Evolutionary conservation across 2,888 invertebrate genomes (phyloP), one percentile per base, ranked within the genome.

Genomic region (Tipula unca): DNA sequence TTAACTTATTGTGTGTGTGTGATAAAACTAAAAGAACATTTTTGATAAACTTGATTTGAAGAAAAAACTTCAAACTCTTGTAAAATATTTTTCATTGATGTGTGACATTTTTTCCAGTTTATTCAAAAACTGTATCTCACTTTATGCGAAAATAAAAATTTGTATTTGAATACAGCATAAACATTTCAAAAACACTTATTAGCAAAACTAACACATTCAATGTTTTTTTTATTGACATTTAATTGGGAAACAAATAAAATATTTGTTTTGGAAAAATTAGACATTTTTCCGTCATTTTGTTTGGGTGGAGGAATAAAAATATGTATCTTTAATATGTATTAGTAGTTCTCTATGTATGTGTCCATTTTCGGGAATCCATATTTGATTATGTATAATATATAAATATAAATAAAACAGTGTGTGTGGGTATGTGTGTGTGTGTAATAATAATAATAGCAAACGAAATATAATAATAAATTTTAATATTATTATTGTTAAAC

Each of bases 301-400:
- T 48, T 48, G 69, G 69, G 69, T 69, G 69, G 69, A 69, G 69
- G n/a, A 25, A 69, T 69, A 69, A 69, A 69, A 69, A 69, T 69
- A 25, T 69, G 20, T 69, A 69, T 25, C 20, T 25, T 25, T 69
- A 69, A 69, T 69, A 69, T 69, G 69, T 69, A 69, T 25, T 25
- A 69, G 69, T 69, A 69, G 69, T 69, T 69, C 69, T 69, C 69
- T 69, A 69, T 69, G 69, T 69, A 20, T 69, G 69, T 69, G 69
- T 69, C 69, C 69, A 25, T 69, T 69, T 69, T 69, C 69, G 69
- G 69, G 69, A 69, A 69, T 69, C 69, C 69, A 69, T 69, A 69
- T 69, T 69, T 69, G 69, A 69, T 69, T 69, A 69, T 69, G 69
- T 69, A 25, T 69, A 25, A 69, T 69, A 69, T 25, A 69, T 8